phyloP scores from a whole-genome alignment of 2,113 vertebrate species.

The Eptatretus burgeri region DNA sequence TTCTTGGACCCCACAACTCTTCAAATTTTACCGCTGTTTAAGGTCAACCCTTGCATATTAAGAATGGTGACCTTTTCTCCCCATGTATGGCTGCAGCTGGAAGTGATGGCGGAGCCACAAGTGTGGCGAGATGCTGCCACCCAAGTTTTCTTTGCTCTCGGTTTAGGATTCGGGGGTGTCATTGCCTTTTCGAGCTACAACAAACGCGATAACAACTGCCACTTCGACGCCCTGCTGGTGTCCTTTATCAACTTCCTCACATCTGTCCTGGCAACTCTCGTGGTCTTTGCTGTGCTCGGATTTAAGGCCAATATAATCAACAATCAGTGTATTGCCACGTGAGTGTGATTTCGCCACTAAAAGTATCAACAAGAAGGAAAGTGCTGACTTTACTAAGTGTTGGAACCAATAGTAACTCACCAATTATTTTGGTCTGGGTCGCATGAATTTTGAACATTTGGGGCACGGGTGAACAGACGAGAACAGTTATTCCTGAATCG shows the following conservation, averaged over 20 bases:
- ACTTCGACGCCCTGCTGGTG: constrained; percentile 69
- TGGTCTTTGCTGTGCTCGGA: constrained; percentile 85
- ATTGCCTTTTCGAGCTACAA: constrained; percentile 99
- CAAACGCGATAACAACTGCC: constrained; percentile 95
- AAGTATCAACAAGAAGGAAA: no score
- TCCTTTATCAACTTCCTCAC: constrained; percentile 91
- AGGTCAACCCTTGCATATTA: no score
- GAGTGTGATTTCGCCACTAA: constrained; percentile 10
- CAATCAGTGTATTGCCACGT: constrained; percentile 91
- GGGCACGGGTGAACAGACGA: no score
- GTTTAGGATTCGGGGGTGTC: constrained; percentile 76
- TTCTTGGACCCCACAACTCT: no score
- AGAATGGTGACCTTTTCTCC: background rate
- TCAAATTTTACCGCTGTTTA: no score
- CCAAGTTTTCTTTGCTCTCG: constrained; percentile 81
- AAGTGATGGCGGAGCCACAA: constrained; percentile 92
- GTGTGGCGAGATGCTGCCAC: constrained; percentile 93
- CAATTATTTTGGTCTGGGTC: no score
- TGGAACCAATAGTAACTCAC: no score
- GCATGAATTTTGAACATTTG: no score
- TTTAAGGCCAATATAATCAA: constrained; percentile 99
- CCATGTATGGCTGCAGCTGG: constrained; percentile 24
- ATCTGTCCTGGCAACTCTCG: constrained; percentile 67
- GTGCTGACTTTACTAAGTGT: no score
- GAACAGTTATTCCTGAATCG: no score